Conservation (phyloP, 2,888 invertebrate genomes). For the Desoria tigrina region DNA sequence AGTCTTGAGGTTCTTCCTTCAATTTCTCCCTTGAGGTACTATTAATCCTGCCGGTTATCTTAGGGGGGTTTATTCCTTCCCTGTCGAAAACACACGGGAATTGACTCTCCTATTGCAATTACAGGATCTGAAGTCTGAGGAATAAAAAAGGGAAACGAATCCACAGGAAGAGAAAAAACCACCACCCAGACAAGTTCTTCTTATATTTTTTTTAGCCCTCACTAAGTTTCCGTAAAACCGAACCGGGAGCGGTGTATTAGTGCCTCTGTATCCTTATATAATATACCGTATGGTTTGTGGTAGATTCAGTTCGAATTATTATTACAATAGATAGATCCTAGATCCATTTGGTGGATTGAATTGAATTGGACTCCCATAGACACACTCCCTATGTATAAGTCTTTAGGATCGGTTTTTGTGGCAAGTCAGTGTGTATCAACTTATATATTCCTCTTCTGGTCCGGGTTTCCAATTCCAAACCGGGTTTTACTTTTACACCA, state of each 20-base stretch:
- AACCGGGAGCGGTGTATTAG: too few relatives aligned
- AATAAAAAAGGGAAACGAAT: background rate
- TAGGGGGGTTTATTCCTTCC: conserved; percentile 6
- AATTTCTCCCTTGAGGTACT: background rate
- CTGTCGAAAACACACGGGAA: conserved; percentile 6
- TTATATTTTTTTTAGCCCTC: background rate
- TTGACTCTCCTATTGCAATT: background rate
- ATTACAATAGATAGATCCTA: conserved; percentile 18
- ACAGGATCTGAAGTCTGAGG: background rate
- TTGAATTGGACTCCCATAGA: background rate
- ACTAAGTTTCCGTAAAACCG: background rate
- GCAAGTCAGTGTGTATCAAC: too few relatives aligned
- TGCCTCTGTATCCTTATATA: too few relatives aligned
- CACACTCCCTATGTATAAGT: too few relatives aligned
- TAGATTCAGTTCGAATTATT: conserved; percentile 16
- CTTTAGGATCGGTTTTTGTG: too few relatives aligned
- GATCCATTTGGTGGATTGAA: conserved; percentile 23
- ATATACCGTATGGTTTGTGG: too few relatives aligned
- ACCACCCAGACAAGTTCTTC: background rate
- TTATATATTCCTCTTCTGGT: too few relatives aligned
- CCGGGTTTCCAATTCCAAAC: too few relatives aligned
- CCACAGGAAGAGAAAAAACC: background rate
- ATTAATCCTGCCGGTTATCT: conserved; percentile 6
- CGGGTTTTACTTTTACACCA: too few relatives aligned
- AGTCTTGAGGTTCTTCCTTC: background rate